Evolutionary conservation across 1,140 invertebrate genomes (phyloP).

Genomic region (Eriosoma lanigerum): DNA sequence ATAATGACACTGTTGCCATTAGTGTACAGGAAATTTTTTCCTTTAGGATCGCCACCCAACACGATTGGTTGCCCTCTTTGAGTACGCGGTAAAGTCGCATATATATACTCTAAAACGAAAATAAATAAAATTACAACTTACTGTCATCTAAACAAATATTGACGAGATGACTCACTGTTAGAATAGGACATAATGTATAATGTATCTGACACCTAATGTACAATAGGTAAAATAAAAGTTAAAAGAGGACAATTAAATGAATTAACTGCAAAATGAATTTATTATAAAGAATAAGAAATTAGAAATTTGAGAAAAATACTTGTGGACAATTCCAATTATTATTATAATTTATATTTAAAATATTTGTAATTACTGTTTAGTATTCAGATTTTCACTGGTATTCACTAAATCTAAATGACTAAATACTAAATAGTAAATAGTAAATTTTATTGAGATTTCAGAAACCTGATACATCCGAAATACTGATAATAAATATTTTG

Average conservation of each 20-base stretch:
- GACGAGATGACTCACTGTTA: slow-evolving; percentile 54
- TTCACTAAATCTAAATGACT: too few relatives aligned
- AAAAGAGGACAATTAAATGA: neutral
- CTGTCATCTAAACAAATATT: neutral
- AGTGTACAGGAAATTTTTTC: slow-evolving; percentile 95
- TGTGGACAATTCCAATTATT: too few relatives aligned
- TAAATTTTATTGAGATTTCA: neutral
- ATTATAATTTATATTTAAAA: too few relatives aligned
- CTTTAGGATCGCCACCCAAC: slow-evolving; percentile 92
- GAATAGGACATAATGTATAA: slow-evolving; percentile 54
- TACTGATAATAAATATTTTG: slow-evolving; percentile 7
- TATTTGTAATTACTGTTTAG: too few relatives aligned
- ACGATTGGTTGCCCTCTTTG: slow-evolving; percentile 90
- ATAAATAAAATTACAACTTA: neutral
- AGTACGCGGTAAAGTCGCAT: slow-evolving; percentile 89
- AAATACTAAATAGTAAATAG: neutral
- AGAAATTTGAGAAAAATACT: neutral
- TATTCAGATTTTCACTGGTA: too few relatives aligned
- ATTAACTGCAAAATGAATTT: neutral
- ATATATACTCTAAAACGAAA: slow-evolving; percentile 76
- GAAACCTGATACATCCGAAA: slow-evolving; percentile 30
- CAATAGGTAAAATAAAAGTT: too few relatives aligned
- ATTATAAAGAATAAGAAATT: neutral
- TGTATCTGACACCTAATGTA: neutral
- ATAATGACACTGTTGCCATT: slow-evolving; percentile 98